Evolutionary conservation across 2,113 vertebrate genomes (phyloP).

Genomic region (Paramisgurnus dabryanus): DNA sequence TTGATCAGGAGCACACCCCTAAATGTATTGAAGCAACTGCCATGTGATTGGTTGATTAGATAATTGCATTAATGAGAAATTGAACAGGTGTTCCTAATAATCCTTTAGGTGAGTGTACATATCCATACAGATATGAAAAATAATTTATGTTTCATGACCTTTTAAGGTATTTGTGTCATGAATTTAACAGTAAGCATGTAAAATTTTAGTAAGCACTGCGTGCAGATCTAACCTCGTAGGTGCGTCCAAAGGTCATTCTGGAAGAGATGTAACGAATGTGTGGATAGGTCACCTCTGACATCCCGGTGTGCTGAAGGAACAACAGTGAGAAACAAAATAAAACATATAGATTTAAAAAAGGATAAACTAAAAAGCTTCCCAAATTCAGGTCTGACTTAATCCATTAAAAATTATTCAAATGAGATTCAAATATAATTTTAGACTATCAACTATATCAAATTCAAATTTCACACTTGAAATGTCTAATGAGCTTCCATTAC

Average conservation of each 20-base stretch:
- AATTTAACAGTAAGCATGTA: too few species aligned
- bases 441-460: conserved; percentile 57
- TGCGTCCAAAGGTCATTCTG: conserved; percentile 90
- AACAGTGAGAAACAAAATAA: background rate
- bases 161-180: too few species aligned
- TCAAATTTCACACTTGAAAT: conserved; percentile 57
- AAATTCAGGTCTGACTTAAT: background rate
- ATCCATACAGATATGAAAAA: too few species aligned
- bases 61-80: too few species aligned
- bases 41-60: too few species aligned
- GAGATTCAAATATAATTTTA: conserved; percentile 38
- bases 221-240: conserved; percentile 85
- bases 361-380: background rate
- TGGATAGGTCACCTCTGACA: conserved; percentile 88
- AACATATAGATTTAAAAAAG: background rate
- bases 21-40: too few species aligned
- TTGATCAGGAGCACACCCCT: too few species aligned
- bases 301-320: conserved; percentile 72
- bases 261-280: conserved; percentile 99
- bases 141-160: too few species aligned
- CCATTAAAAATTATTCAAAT: background rate
- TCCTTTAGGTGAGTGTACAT: too few species aligned
- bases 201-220: too few species aligned
- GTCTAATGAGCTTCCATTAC: conserved; percentile 56
- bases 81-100: too few species aligned